A percentile compares a stretch with the other conserved stretches of the same genome.
Evolutionary conservation across 2,888 invertebrate genomes (phyloP).

Genomic region (Acutogordius australiensis): DNA sequence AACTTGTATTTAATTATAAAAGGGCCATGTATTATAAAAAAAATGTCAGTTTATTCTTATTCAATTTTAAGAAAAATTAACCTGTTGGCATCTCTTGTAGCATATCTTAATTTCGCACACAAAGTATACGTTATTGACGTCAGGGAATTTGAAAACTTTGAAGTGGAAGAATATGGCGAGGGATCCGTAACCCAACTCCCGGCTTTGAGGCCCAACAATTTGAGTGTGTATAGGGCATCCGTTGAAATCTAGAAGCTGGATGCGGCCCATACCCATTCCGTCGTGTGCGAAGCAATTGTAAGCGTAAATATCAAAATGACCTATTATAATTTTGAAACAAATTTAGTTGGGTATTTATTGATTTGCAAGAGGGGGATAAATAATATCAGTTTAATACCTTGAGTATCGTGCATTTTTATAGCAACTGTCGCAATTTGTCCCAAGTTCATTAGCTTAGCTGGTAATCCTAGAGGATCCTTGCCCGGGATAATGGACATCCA

Average conservation of each 20-base stretch:
- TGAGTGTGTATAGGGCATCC: conserved; percentile 9
- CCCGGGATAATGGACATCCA: conserved; percentile 5
- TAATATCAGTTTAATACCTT: too few relatives aligned
- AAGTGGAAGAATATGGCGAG: not conserved
- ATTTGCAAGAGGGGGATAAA: too few relatives aligned
- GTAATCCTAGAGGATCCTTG: conserved; percentile 4
- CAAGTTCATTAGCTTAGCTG: not conserved
- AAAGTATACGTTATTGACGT: conserved; percentile 10
- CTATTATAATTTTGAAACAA: not conserved
- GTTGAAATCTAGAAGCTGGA: not conserved
- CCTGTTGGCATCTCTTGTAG: conserved; percentile 12
- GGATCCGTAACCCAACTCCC: not conserved
- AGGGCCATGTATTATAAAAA: too few relatives aligned
- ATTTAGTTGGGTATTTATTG: too few relatives aligned
- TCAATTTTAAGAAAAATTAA: too few relatives aligned
- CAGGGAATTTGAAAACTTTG: conserved; percentile 12
- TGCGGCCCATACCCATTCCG: conserved; percentile 8
- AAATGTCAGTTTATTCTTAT: too few relatives aligned
- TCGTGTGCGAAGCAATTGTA: conserved; percentile 10
- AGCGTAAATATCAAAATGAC: conserved; percentile 6
- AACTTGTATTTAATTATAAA: too few relatives aligned
- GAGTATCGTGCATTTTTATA: conserved; percentile 2
- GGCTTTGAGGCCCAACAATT: conserved; percentile 11
- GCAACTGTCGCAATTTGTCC: conserved; percentile 10
- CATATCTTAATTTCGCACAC: conserved; percentile 11